Evolutionary conservation across 1,140 invertebrate species (phyloP), one percentile per base, ranked within the genome.

Genomic region (Bathynomus jamesi): DNA sequence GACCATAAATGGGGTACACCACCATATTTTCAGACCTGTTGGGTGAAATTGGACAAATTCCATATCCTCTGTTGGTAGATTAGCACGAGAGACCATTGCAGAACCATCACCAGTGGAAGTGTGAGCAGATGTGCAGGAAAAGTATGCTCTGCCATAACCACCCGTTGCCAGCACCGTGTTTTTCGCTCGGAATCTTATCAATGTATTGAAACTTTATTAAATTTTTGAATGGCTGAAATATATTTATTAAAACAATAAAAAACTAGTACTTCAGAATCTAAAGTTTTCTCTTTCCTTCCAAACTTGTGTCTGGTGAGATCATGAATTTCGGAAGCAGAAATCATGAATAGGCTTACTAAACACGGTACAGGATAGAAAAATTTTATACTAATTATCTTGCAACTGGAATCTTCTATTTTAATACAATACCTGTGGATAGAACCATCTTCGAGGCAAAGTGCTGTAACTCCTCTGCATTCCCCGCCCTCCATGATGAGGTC

Each of bases 1-100:
- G n/a, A n/a, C n/a, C n/a, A n/a, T n/a, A n/a, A n/a, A n/a, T n/a
- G n/a, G n/a, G n/a, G n/a, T n/a, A n/a, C n/a, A n/a, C n/a, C n/a
- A n/a, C n/a, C n/a, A n/a, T n/a, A n/a, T n/a, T n/a, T 4, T 74
- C 70, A 78, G 82, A 88, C 96, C 96, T 70, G 97, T 99, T 0
- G 97, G 97, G 84, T 99, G 97, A 82, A 99, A 99, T 83, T 99
- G 97, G 29, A 99, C 90, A 82, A 99, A 99, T 83, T 99, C 97
- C 85, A 99, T 87, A 85, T 99, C 97, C 83, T 88, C 83, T 78
- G 93, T 92, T 31, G 91, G 90, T 8, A 99, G 83, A 60, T 93
- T 93, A 69, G 96, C 96, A 72, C 97, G 87, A 0, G 91, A 88
- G 0, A 93, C 89, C 92, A 99, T 95, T 13, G 95, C 97, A 7